phyloP scores from a whole-genome alignment of 2,113 vertebrate species.

The Hystrix brachyura region DNA sequence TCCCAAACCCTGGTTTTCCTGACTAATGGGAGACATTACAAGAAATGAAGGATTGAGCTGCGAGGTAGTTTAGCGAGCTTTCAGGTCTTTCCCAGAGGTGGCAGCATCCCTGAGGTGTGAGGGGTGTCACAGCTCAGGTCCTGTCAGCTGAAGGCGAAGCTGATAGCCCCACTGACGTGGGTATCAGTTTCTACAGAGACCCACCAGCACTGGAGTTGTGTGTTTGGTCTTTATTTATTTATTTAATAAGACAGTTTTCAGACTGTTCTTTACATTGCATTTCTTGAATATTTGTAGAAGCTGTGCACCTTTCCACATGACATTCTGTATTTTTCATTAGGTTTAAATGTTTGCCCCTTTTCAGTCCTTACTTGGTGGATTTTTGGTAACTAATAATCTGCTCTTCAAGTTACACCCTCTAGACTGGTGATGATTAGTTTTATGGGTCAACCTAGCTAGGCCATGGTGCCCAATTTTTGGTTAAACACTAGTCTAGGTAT shows the following conservation, averaged over 20 bases:
- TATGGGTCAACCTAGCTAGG: background rate
- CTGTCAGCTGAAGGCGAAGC: no score
- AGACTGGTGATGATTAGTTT: background rate
- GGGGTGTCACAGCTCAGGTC: background rate
- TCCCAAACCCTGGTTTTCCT: background rate
- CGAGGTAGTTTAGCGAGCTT: background rate
- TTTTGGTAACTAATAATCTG: background rate
- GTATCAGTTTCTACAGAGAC: background rate
- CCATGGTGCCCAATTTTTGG: background rate
- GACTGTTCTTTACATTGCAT: background rate
- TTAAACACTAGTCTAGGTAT: background rate
- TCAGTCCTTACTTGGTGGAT: background rate
- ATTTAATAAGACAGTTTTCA: background rate
- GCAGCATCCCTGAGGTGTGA: background rate
- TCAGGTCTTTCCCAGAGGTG: background rate
- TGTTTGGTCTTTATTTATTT: background rate
- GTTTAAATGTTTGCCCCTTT: background rate
- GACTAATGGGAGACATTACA: background rate
- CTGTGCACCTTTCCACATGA: background rate
- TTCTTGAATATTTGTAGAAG: background rate
- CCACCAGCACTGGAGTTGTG: no score
- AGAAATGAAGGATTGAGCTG: background rate
- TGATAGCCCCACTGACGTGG: fast-evolving
- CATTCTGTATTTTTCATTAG: background rate
- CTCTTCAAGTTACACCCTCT: background rate